A percentile compares a stretch with the other conserved stretches of the same genome.
These are phyloP conservation scores for Glyptemys insculpta DNA, from an alignment of 2,797 vertebrate genomes.

Conservation along the genomic window DNA sequence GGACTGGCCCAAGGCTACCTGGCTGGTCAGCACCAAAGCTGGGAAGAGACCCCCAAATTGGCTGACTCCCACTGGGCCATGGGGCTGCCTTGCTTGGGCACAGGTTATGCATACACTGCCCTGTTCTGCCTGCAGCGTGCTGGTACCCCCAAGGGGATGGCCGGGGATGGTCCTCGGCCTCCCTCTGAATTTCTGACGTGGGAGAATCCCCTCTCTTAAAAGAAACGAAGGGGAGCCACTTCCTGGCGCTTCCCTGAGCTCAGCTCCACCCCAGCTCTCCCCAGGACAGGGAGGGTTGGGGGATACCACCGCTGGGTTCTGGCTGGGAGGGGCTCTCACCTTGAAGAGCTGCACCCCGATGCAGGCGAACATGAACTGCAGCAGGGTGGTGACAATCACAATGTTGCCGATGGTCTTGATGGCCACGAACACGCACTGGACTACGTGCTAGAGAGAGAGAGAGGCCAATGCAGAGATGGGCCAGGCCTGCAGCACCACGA, in stretches of 20 bases:
- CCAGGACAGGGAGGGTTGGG: neutral
- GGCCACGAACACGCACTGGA: constrained; percentile 98
- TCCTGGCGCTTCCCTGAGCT: neutral
- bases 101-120: neutral
- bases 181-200: neutral
- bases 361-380: constrained; percentile 98
- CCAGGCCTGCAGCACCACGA: accelerated
- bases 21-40: neutral
- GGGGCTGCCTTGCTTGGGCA: neutral
- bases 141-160: neutral
- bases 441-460: constrained; percentile 88
- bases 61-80: neutral
- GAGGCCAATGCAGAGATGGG: neutral
- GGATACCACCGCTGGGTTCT: neutral
- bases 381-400: constrained; percentile 93
- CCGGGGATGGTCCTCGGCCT: neutral
- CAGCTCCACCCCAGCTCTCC: neutral
- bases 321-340: constrained; percentile 78
- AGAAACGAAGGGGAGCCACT: neutral
- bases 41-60: neutral
- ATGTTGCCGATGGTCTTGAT: constrained; percentile 99
- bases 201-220: neutral
- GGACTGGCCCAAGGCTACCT: neutral
- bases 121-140: neutral
- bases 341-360: constrained; percentile 98